Conservation (phyloP, 2,113 vertebrate species). For the Ailuropoda melanoleuca region DNA sequence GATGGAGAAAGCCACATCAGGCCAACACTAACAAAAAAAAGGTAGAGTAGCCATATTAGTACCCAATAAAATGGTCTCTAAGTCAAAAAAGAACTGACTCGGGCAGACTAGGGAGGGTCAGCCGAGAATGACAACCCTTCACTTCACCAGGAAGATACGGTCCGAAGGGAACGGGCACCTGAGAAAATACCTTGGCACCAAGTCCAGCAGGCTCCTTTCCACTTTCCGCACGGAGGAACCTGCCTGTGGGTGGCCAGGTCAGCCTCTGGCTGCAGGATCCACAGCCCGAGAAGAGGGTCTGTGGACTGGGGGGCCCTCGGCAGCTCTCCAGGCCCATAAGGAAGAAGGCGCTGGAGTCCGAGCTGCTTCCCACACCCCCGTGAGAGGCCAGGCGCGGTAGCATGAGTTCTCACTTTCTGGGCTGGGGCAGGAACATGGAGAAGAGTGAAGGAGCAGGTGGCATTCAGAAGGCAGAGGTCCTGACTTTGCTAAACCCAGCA, state of each 20-base stretch:
- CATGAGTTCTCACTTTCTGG: background rate
- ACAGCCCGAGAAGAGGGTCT: rapidly evolving
- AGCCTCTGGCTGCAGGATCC: background rate
- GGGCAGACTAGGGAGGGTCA: background rate
- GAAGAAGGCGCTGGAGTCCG: background rate
- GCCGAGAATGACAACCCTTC: background rate
- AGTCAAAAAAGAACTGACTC: background rate
- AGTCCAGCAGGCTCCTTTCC: rapidly evolving
- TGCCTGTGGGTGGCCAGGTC: rapidly evolving
- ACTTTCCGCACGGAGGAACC: background rate
- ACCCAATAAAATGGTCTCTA: background rate
- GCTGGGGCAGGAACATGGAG: background rate
- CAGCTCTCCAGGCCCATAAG: background rate
- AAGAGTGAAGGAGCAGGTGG: background rate
- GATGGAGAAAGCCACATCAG: background rate
- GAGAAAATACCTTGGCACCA: background rate
- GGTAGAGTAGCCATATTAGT: background rate
- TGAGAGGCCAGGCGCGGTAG: background rate
- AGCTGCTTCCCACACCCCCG: background rate
- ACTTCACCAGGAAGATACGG: background rate
- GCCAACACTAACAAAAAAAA: background rate
- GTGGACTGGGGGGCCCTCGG: background rate
- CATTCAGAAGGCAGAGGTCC: background rate
- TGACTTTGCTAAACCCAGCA: background rate
- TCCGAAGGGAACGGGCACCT: background rate